Evolutionary conservation across 2,797 vertebrate species (phyloP), one percentile per base, ranked within the genome.

Genomic region (Selene dorsalis): DNA sequence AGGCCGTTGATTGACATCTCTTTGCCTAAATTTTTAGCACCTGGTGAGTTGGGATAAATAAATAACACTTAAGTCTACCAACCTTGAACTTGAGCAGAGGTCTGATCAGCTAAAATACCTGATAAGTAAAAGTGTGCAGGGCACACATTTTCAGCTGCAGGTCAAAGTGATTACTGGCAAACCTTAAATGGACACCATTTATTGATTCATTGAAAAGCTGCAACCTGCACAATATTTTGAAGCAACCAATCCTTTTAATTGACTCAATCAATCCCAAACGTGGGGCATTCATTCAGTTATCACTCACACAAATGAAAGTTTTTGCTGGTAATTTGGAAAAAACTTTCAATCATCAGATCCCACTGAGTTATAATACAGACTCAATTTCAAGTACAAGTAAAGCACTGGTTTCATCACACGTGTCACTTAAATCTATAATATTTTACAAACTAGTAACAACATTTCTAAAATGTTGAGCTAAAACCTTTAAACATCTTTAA

Each of bases 381-480:
- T 64, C 22, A 59, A 59, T 68, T 82, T 60, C 79, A 73, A 72
- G 67, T 73, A 67, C 39, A 77, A 61, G 66, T 6, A 32, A 79
- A 67, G 53, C 56, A 80, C 55, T 52, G 18, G n/a, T 30, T 43
- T 62, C 18, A 30, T n/a, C 39, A 41, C 38, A 3, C 14, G 7
- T 4, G 48, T 76, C 66, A 66, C 50, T 43, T 26, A 53, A n/a
- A 78, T 6, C 16, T 60, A 69, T 56, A 7, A 88, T 67, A 79
- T 82, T 77, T 76, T 52, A 86, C 64, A 83, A 17, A 68, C 35
- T 69, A 68, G 1, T 22, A 69, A 68, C 39, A 74, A 62, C 43
- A 50, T 71, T 74, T 7, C 48, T 63, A 79, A 73, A 83, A 60
- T 2, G 1, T 10, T 50, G 43, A 79, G 16, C 74, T 74, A 70